Evolutionary conservation across 2,888 invertebrate species (phyloP), one percentile per base, ranked within the genome.

Genomic region (Macrophya alboannulata): DNA sequence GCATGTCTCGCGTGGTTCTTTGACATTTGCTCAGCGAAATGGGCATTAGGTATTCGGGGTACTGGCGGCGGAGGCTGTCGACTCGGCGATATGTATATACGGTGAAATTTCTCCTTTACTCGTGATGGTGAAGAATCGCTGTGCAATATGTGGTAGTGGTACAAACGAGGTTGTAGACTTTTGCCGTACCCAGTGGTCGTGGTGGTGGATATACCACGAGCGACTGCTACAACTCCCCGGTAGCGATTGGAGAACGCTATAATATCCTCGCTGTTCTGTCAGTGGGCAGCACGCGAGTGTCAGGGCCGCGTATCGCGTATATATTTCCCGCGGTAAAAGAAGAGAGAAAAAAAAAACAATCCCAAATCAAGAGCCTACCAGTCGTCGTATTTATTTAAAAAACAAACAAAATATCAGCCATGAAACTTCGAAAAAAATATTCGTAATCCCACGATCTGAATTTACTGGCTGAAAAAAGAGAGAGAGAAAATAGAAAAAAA

Each of bases 61-160:
- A 87, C 77, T 83, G 85, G 31, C 86, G 87, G 90, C 86, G 87
- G 90, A 88, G 87, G 88, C 88, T 89, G 90, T 84, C 87, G 87
- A 87, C 87, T 88, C 87, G 31, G 8, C 87, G 25, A 25, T 45
- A 74, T 25, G 31, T 74, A 74, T 74, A 74, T 87, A 87, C 88
- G 91, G 90, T 90, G 91, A 91, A 91, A 91, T 91, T 91, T 91
- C 91, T 91, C 90, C 90, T 88, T 87, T 86, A 86, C 86, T 86
- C 86, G 88, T 87, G 86, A 86, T 86, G 84, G 83, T 85, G 76
- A 84, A 25, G 55, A 85, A 74, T 81, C 81, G 81, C 59, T 9
- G 40, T 62, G 81, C 77, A 21, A 48, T 77, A 59, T 51, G 25
- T 81, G 59, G 77, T 77, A 77, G 77, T 77, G 77, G 55, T 55